Conservation (phyloP, 2,797 vertebrate species). For the Hippopotamyrus pictus region DNA sequence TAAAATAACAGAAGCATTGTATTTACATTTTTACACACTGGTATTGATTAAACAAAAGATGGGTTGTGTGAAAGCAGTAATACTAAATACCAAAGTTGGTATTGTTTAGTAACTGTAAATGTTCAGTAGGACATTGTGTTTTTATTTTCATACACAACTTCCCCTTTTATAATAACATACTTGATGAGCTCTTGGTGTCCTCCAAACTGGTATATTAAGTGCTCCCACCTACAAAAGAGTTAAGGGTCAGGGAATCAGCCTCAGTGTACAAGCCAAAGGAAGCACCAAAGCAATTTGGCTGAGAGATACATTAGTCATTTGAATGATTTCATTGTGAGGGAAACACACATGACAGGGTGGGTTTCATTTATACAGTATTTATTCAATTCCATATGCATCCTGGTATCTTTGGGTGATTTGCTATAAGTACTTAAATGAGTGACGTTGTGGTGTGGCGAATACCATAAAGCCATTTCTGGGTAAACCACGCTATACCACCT, state of each 20-base stretch:
- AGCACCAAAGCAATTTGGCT: neutral
- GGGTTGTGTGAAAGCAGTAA: neutral
- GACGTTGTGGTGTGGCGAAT: neutral
- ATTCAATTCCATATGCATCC: neutral
- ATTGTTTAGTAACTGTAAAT: too few species aligned
- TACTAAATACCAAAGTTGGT: neutral
- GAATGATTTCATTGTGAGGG: neutral
- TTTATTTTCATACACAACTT: constrained; percentile 70
- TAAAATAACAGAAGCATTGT: neutral
- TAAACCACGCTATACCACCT: neutral
- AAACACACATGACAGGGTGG: neutral
- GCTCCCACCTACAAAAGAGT: constrained; percentile 79
- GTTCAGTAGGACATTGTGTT: constrained; percentile 41
- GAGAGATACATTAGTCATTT: neutral
- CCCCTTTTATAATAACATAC: constrained; percentile 79
- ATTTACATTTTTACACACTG: neutral
- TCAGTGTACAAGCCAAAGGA: neutral
- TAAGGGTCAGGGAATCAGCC: neutral
- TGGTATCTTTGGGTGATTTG: too few species aligned
- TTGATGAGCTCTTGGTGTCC: constrained; percentile 82
- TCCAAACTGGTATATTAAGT: constrained; percentile 93
- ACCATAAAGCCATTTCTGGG: neutral
- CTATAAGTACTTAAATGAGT: neutral
- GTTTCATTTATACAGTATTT: neutral
- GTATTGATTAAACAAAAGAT: neutral